phyloP scores from a whole-genome alignment of 2,113 vertebrate species.

The Paracyprichromis sp. region DNA sequence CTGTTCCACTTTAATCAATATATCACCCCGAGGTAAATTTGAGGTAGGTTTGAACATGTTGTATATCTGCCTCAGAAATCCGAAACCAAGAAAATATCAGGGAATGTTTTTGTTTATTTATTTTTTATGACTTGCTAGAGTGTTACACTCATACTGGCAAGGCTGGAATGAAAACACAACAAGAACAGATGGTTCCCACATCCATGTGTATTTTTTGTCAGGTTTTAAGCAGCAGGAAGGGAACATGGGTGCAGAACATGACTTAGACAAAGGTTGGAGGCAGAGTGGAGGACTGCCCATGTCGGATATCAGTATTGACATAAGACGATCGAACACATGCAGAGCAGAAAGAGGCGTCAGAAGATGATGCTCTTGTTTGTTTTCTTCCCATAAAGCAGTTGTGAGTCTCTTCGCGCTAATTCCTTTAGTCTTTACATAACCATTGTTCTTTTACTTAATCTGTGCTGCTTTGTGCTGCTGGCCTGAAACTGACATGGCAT shows the following conservation, averaged over 20 bases:
- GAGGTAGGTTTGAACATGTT: not conserved
- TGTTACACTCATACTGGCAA: not conserved
- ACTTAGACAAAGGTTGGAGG: not conserved
- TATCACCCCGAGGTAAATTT: not conserved
- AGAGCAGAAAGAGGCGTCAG: not conserved
- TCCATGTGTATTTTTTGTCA: not conserved
- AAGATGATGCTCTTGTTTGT: not conserved
- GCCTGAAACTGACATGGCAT: not conserved
- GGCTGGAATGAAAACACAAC: not conserved
- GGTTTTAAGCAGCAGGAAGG: not conserved
- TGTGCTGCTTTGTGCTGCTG: not conserved
- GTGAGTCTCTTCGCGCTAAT: not conserved
- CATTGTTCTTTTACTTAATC: not conserved
- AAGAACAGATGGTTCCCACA: not conserved
- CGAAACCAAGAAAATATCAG: not conserved
- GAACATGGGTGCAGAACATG: not conserved
- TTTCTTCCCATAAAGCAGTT: not conserved
- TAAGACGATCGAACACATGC: not conserved
- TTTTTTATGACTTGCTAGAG: not conserved
- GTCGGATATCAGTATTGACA: not conserved
- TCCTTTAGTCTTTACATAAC: constrained; percentile 8
- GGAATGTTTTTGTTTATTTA: not conserved
- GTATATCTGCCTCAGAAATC: not conserved
- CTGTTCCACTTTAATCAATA: not conserved
- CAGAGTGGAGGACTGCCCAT: not conserved